Evolutionary conservation across 2,888 invertebrate genomes (phyloP).

Genomic region (Hydriomena furcata): DNA sequence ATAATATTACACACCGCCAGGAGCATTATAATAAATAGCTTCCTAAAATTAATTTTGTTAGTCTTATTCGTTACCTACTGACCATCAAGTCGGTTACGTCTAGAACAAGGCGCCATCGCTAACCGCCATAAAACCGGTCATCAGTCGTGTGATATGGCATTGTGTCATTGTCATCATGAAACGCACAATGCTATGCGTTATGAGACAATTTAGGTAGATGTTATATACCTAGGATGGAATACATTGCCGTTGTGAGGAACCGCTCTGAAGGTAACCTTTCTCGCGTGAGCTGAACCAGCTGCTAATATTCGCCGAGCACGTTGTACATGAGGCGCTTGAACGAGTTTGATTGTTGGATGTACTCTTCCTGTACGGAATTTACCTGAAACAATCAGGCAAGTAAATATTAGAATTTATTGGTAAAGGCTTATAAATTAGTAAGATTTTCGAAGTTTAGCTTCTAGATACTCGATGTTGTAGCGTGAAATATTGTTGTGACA

Average conservation of each 20-base stretch:
- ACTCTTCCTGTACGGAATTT: conserved; percentile 89
- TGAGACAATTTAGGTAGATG: conserved; percentile 23
- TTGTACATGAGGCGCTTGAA: conserved; percentile 97
- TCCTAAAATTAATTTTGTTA: conserved; percentile 76
- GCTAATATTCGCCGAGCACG: conserved; percentile 89
- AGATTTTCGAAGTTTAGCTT: no score
- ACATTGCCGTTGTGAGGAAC: conserved; percentile 39
- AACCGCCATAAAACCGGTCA: conserved; percentile 51
- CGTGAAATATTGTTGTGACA: no score
- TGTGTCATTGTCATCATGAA: conserved; percentile 19
- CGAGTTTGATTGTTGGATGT: conserved; percentile 95
- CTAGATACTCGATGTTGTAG: no score
- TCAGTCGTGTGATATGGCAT: conserved; percentile 42
- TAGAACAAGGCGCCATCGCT: conserved; percentile 52
- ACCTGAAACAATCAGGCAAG: conserved; percentile 67
- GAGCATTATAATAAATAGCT: conserved; percentile 66
- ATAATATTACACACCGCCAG: conserved; percentile 75
- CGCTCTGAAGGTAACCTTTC: conserved; percentile 35
- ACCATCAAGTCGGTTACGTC: conserved; percentile 55
- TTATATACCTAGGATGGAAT: conserved; percentile 24
- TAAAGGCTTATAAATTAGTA: no score
- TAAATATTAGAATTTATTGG: conserved; percentile 11
- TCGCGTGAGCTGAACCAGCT: conserved; percentile 20
- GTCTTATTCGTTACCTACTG: conserved; percentile 74
- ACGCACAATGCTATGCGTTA: conserved; percentile 26